These are phyloP conservation scores for Avahi laniger DNA, from an alignment of 2,797 vertebrate genomes.

Conservation along the genomic window DNA sequence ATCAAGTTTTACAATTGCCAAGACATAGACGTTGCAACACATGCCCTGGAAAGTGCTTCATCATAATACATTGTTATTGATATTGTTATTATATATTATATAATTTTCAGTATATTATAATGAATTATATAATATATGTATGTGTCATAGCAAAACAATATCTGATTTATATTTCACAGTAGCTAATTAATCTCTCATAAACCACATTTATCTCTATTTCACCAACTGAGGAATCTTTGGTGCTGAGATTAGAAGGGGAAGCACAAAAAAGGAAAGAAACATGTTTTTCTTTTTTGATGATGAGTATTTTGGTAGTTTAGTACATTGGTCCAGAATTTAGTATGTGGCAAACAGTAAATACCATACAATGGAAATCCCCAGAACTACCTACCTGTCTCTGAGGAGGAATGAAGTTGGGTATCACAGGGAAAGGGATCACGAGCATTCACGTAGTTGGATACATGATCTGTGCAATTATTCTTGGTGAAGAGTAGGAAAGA, in stretches of 20 bases:
- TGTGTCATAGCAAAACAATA: not conserved
- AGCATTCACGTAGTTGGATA: not conserved
- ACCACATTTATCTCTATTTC: not conserved
- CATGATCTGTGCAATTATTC: not conserved
- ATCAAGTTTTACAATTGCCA: not conserved
- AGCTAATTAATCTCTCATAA: slow-evolving; percentile 24
- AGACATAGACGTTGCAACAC: not conserved
- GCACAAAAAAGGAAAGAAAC: not conserved
- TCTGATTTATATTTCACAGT: not conserved
- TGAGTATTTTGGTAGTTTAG: not conserved
- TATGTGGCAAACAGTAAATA: not conserved
- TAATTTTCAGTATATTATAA: not conserved
- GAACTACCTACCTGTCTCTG: not conserved
- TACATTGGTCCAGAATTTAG: not conserved
- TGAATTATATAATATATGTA: not conserved
- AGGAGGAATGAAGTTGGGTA: not conserved
- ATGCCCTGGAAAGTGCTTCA: not conserved
- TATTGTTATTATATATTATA: not conserved
- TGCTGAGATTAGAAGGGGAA: not conserved
- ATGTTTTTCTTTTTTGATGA: not conserved
- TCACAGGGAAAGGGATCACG: not conserved
- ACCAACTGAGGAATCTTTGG: not conserved
- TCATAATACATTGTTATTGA: not conserved
- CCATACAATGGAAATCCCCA: not conserved
- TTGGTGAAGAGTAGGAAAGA: not conserved